These are phyloP conservation scores for Platygyra sinensis DNA, from an alignment of 64 coral and sea anemone genomes.

Conservation along the genomic window DNA sequence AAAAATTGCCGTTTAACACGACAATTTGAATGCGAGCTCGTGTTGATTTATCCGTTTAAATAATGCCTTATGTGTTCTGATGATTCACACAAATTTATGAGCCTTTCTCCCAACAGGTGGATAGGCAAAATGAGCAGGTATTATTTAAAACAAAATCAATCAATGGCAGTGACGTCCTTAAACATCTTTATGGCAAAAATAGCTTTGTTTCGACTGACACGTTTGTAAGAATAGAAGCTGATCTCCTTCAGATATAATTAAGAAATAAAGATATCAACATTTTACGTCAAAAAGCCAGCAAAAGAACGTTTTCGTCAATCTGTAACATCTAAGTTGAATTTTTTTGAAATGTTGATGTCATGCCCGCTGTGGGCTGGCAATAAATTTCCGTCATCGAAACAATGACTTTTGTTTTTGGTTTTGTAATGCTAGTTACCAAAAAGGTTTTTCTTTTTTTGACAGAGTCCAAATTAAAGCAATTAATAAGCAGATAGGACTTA, in stretches of 20 bases:
- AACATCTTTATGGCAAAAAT: no score
- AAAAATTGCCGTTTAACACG: no score
- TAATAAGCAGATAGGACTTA: no score
- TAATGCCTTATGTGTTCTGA: no score
- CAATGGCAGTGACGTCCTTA: no score
- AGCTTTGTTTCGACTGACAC: no score
- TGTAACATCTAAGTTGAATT: neutral
- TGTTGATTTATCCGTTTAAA: no score
- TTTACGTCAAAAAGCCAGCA: neutral
- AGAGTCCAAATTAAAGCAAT: no score
- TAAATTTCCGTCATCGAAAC: neutral
- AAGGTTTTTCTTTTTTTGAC: no score
- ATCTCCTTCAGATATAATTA: neutral
- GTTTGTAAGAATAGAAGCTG: neutral
- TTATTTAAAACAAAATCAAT: neutral
- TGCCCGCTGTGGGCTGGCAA: slow-evolving; percentile 15
- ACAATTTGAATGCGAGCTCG: no score
- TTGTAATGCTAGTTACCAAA: neutral
- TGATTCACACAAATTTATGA: no score
- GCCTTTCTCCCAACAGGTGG: neutral
- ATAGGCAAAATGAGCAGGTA: neutral
- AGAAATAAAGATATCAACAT: neutral
- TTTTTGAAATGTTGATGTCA: neutral
- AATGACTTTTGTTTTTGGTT: neutral
- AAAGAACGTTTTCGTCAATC: neutral